Base-by-base conservation (phyloP, 2,888 invertebrate species). In the Prosopocoilus inquinatus region DNA sequence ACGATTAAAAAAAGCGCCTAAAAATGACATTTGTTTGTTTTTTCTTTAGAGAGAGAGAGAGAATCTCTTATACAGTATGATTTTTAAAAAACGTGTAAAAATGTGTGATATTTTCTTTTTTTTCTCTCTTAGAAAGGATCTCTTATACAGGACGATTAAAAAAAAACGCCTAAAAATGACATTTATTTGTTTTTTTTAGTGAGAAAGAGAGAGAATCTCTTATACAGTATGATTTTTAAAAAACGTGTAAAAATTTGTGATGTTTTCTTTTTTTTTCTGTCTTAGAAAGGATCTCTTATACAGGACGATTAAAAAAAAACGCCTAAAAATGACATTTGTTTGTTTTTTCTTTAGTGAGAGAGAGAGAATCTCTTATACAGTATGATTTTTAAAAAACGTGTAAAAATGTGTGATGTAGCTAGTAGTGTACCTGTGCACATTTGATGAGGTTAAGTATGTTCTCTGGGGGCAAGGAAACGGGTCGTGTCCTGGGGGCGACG, bases 401-500 rank as follows among this genome's bases (percentile, higher is more conserved):
- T 28, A 5, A 28, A 28, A 28, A 28, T 28, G 20, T 28, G 7
- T 28, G 20, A 28, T 28, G 20, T 28, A 28, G 7, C 20, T 28
- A 20, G 9, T 38, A 9, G 44, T 53, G 50, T 57, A 57, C 57
- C 57, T 57, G 57, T 36, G 57, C 57, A 15, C 53, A 57, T 47
- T 54, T 57, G 50, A 57, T 53, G 47, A 57, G 50, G 38, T 34
- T 54, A 28, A 57, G 36, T 36, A 57, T 54, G 41, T 49, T 57
- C 44, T 57, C 57, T 20, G 57, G 45, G 7, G 57, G 57, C 47
- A 57, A 16, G 28, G 57, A 57, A 12, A 54, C 20, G 11, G 57
- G 53, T 32, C 57, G 47, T 53, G 64, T 62, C 67, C 68, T 59
- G 65, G 64, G 50, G 20, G 65, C 57, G 54, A 68, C 53, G 62